Conservation (phyloP, 2,113 vertebrate genomes). For the Ochotona princeps region DNA sequence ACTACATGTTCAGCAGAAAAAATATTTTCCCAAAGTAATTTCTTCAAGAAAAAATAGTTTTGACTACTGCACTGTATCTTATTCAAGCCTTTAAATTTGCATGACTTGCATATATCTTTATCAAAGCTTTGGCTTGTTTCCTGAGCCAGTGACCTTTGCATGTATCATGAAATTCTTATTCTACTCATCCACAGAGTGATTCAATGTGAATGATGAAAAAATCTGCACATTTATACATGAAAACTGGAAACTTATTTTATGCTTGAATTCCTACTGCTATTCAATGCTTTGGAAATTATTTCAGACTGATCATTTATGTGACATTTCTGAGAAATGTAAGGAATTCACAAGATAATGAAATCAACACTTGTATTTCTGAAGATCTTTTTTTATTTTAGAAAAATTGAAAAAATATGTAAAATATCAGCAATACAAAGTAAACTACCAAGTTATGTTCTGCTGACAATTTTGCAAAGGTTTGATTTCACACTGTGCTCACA, state of each 20-base stretch:
- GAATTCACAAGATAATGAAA: slow-evolving; percentile 48
- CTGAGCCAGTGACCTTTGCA: neutral
- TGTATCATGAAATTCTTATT: neutral
- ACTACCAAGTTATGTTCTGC: neutral
- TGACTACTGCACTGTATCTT: neutral
- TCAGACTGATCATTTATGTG: slow-evolving; percentile 68
- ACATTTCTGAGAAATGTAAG: slow-evolving; percentile 61
- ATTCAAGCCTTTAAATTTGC: neutral
- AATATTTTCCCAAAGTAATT: neutral
- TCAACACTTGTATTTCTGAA: slow-evolving; percentile 37
- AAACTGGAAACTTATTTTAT: slow-evolving; percentile 78
- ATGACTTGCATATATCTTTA: neutral
- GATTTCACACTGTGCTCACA: neutral
- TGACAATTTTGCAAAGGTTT: neutral
- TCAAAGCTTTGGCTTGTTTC: neutral
- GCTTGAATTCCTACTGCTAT: slow-evolving; percentile 70
- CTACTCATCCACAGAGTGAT: slow-evolving; percentile 54
- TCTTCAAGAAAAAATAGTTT: neutral
- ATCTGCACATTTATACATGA: slow-evolving; percentile 62
- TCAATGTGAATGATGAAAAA: slow-evolving; percentile 62
- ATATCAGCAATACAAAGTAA: neutral
- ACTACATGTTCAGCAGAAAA: neutral
- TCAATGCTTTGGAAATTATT: slow-evolving; percentile 75
- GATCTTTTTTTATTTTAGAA: neutral
- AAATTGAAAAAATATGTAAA: neutral